Base-by-base conservation (phyloP, 2,888 invertebrate species). In the Drosophila antonietae region DNA sequence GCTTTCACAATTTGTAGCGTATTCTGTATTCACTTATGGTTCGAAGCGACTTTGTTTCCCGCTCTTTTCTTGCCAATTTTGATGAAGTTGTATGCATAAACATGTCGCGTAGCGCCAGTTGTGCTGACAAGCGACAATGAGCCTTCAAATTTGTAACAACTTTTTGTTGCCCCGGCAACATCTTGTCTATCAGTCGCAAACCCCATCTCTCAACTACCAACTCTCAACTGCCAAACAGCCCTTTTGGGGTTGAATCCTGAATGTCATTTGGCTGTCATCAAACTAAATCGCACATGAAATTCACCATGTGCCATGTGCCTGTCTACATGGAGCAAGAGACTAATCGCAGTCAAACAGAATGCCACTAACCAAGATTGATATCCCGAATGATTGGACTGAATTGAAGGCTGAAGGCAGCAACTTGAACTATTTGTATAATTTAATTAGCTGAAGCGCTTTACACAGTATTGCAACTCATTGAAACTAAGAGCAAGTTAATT, bases 71-170 rank as follows among this genome's bases (percentile, higher is more conserved):
- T 77, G 69, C 74, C 79, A 68, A 88, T 88, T 88, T 86, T 78
- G 86, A 86, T 86, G 87, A 86, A 86, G 86, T 86, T 86, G 84
- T 82, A 83, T 88, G 88, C 88, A 88, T 88, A 86, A 86, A 88
- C 82, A 84, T 82, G 84, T 85, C 83, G 76, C 77, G 81, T 57
- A 57, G 82, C 84, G 86, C 77, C 88, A 86, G 87, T 86, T 86
- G 86, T 66, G 82, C 66, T 86, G 88, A 88, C 86, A 86, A 83
- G 87, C 80, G 81, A 83, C 88, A 88, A 86, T 86, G 78, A 82
- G 79, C 74, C 86, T 67, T 76, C 77, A 73, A 82, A 81, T 82
- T 74, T 83, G 83, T 78, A 65, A 80, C 69, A 85, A 87, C 70
- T 79, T 82, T 79, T 69, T 70, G 73, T 75, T 72, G 75, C 63